Conservation (phyloP, 2,797 vertebrate genomes). For the Lithobates sylvaticus region DNA sequence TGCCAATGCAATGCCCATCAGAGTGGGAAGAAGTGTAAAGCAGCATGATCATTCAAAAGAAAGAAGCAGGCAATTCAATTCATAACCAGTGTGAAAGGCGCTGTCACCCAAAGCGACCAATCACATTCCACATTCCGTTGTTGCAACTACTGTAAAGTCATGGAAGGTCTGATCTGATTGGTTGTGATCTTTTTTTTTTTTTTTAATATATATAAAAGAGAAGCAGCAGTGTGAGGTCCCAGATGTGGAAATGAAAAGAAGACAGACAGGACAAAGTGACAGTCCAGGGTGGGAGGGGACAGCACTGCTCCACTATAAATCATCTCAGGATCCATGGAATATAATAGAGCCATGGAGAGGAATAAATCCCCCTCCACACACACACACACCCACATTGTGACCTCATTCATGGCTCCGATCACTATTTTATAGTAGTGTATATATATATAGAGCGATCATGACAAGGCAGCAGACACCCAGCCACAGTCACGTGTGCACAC, state of each 20-base stretch:
- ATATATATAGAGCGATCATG: constrained; percentile 37
- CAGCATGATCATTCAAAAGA: no score
- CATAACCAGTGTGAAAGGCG: no score
- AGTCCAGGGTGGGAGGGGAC: constrained; percentile 39
- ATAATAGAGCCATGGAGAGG: background rate
- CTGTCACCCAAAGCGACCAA: no score
- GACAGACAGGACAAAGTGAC: constrained; percentile 28
- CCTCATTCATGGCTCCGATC: constrained; percentile 33
- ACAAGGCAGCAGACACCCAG: background rate
- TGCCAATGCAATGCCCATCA: no score
- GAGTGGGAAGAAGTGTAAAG: no score
- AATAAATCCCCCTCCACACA: background rate
- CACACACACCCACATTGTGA: constrained; percentile 22
- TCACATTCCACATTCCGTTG: no score
- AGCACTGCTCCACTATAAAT: constrained; percentile 22
- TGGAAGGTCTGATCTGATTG: no score
- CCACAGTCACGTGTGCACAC: constrained; percentile 44
- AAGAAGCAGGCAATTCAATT: no score
- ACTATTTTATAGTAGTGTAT: background rate
- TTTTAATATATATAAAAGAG: no score
- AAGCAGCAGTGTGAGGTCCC: background rate
- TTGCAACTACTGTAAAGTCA: no score
- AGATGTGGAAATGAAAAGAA: background rate
- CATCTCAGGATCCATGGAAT: constrained; percentile 5
- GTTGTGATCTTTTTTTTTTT: no score